Base-by-base conservation (phyloP, 2,113 vertebrate species). In the Rhabdomys dilectus region DNA sequence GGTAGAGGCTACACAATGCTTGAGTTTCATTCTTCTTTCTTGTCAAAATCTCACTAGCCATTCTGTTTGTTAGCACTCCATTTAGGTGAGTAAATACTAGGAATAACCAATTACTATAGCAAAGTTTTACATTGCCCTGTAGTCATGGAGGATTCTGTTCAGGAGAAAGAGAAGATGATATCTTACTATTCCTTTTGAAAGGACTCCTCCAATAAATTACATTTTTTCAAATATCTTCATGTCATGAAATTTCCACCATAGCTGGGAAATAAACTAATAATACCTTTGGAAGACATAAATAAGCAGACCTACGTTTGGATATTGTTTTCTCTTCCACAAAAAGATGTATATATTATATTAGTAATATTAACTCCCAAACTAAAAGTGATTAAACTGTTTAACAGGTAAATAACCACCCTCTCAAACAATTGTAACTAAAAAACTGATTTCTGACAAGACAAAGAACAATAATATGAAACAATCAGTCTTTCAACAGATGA, bases 141-240 rank as follows among this genome's bases (percentile, higher is more conserved):
- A 15, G 42, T 76, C 76, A 31, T 78, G 29, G 5, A 51, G 3
- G 26, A 8, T 51, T 77, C 42, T 78, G 13, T 51, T 29, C 45
- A 17, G 12, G n/a, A n/a, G 48, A 4, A 31, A 11, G 39, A n/a
- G 0, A 45, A 34, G 7, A 1, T 51, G 0, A 11, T 16, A 10
- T 42, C 9, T 22, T 22, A 36, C 53, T 31, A 64, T 39, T 10
- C 22, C 7, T 29, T 60, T 19, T 15, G 36, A 73, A 21, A 34
- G 8, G 7, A 48, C 62, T 22, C 2, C 1, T 53, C 11, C 36
- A 76, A 1, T 64, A 36, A 53, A 2, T 45, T 84, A 36, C 12
- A 62, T 60, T 84, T 2, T 73, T 73, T 62, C 8, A 64, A 64
- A 11, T 31, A 53, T 3, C 3, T 34, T 45, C 3, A 53, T 10